Conservation (phyloP, 2,888 invertebrate species). For the Globia sparganii region DNA sequence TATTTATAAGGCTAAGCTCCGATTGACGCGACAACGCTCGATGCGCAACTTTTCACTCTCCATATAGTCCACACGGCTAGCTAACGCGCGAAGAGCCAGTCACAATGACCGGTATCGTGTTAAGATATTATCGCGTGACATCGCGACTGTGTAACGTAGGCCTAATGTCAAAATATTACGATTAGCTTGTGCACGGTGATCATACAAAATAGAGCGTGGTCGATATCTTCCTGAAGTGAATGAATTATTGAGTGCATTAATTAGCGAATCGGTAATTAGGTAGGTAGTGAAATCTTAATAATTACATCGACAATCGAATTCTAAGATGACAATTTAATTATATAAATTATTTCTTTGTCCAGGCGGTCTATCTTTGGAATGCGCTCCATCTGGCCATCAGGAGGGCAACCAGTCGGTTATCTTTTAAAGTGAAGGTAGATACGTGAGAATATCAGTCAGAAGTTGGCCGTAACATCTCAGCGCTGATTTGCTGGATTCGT, state of each 20-base stretch:
- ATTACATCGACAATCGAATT: background rate
- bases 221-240: conserved; percentile 45
- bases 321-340: background rate
- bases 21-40: conserved; percentile 13
- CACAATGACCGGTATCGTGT: background rate
- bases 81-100: too few relatives aligned
- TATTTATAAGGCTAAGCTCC: conserved; percentile 22
- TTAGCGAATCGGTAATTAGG: conserved; percentile 30
- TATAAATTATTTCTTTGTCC: background rate
- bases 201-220: conserved; percentile 55
- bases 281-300: conserved; percentile 21
- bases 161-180: conserved; percentile 56
- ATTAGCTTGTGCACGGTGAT: conserved; percentile 21
- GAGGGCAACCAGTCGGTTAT: too few relatives aligned
- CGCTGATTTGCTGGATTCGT: too few relatives aligned
- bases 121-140: background rate
- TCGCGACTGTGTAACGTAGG: background rate
- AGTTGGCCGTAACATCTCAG: too few relatives aligned
- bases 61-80: background rate
- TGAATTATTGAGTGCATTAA: conserved; percentile 30
- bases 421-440: too few relatives aligned
- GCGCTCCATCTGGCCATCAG: too few relatives aligned
- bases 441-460: too few relatives aligned
- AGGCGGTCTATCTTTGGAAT: too few relatives aligned
- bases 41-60: background rate